A percentile compares a stretch with the other conserved stretches of the same genome.
Evolutionary conservation across 2,888 invertebrate genomes (phyloP).

Genomic region (Philaethria dido): DNA sequence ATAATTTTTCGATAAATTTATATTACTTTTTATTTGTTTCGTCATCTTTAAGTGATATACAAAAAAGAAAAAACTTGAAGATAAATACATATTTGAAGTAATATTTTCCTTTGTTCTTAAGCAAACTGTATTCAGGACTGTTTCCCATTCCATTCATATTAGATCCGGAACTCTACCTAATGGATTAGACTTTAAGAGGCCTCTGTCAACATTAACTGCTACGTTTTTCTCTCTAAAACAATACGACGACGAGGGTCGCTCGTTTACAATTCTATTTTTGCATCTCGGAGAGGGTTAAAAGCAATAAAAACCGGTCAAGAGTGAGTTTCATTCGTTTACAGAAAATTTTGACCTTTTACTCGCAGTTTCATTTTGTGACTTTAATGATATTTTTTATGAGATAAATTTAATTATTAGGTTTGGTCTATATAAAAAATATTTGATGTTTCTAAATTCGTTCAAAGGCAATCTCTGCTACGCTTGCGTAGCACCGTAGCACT

Average conservation of each 20-base stretch:
- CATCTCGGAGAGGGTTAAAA: slow-evolving; percentile 23
- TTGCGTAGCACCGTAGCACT: slow-evolving; percentile 3
- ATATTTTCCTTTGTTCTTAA: not conserved
- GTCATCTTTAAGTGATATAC: not conserved
- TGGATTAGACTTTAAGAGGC: slow-evolving; percentile 26
- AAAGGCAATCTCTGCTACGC: not conserved
- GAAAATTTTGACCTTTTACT: slow-evolving; percentile 1
- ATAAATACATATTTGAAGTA: not conserved
- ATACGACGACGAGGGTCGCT: slow-evolving; percentile 23
- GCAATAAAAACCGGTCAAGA: slow-evolving; percentile 27
- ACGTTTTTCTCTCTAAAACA: slow-evolving; percentile 27
- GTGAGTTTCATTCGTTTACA: slow-evolving; percentile 14
- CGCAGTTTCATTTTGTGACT: not conserved
- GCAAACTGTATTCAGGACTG: slow-evolving; percentile 1
- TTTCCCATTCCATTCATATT: slow-evolving; percentile 1
- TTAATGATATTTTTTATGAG: not conserved
- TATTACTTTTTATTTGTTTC: too few species aligned
- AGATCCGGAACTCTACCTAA: slow-evolving; percentile 12
- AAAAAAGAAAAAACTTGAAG: not conserved
- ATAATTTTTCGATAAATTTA: too few species aligned
- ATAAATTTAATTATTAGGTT: not conserved
- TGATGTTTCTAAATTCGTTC: not conserved
- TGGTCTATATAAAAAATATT: not conserved
- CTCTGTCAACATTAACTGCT: slow-evolving; percentile 25
- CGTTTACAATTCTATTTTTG: slow-evolving; percentile 29